Conservation (phyloP, 1,140 invertebrate species). For the Belonocnema kinseyi region DNA sequence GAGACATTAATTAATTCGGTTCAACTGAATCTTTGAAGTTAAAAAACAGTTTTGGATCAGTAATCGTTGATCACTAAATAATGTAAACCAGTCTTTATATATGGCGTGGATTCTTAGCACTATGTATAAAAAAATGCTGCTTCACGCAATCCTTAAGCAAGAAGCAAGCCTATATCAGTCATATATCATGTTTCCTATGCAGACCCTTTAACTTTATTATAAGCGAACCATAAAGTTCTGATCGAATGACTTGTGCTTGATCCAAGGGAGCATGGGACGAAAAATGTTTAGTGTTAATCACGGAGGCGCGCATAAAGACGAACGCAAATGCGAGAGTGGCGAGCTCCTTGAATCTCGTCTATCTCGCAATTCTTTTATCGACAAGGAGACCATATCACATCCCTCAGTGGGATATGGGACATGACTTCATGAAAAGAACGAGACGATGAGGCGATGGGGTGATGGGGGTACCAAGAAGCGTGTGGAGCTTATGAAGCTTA, state of each 20-base stretch:
- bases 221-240: slow-evolving; percentile 7
- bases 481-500: slow-evolving; percentile 38
- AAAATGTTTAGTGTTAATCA: neutral
- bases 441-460: neutral
- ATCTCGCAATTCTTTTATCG: neutral
- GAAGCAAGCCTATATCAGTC: neutral
- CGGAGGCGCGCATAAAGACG: slow-evolving; percentile 23
- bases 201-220: slow-evolving; percentile 8
- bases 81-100: no score
- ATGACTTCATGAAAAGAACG: slow-evolving; percentile 37
- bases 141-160: neutral
- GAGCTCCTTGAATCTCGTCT: neutral
- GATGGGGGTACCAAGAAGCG: slow-evolving; percentile 33
- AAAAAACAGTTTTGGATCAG: no score
- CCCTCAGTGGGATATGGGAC: slow-evolving; percentile 36
- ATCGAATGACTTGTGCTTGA: slow-evolving; percentile 18
- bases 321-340: neutral
- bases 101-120: no score
- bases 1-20: no score
- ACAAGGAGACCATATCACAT: neutral
- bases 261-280: neutral
- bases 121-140: neutral
- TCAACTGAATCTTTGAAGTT: no score
- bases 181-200: slow-evolving; percentile 16
- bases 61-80: no score